Conservation (phyloP, 2,888 invertebrate species). For the Sinopyrophorus schimmeli region DNA sequence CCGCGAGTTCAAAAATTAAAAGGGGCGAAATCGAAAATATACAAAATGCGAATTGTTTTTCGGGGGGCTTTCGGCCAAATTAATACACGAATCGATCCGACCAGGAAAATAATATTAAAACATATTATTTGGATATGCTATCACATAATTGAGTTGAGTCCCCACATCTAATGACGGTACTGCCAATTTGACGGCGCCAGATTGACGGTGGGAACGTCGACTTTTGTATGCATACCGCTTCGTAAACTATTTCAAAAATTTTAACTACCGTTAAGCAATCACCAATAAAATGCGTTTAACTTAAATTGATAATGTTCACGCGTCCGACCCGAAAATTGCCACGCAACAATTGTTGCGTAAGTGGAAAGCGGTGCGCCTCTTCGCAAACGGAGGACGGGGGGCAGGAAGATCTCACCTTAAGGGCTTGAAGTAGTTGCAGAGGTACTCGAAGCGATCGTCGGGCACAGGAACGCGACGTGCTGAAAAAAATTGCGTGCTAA, state of each 20-base stretch:
- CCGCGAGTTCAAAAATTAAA: no score
- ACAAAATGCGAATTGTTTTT: no score
- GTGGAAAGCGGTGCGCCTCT: slow-evolving; percentile 10
- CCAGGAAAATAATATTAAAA: no score
- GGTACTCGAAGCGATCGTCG: slow-evolving; percentile 89
- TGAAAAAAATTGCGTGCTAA: slow-evolving; percentile 45
- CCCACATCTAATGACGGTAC: slow-evolving; percentile 43
- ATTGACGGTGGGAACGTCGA: slow-evolving; percentile 44
- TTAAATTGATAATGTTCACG: slow-evolving; percentile 25
- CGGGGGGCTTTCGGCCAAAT: no score
- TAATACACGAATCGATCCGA: no score
- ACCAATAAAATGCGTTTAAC: slow-evolving; percentile 28
- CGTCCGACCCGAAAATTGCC: slow-evolving; percentile 21
- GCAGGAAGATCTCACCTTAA: slow-evolving; percentile 78
- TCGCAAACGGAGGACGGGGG: not conserved
- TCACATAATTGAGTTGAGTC: slow-evolving; percentile 35
- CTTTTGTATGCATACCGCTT: slow-evolving; percentile 36
- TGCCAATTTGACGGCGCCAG: slow-evolving; percentile 49
- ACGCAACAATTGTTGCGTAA: slow-evolving; percentile 5
- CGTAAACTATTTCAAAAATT: slow-evolving; percentile 31
- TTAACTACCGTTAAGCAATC: slow-evolving; percentile 32
- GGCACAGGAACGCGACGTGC: slow-evolving; percentile 97
- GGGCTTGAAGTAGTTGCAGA: slow-evolving; percentile 94
- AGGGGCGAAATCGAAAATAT: no score
- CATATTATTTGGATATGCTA: slow-evolving; percentile 21